phyloP scores from a whole-genome alignment of 1,140 invertebrate genomes.

The Drosophila nasuta region DNA sequence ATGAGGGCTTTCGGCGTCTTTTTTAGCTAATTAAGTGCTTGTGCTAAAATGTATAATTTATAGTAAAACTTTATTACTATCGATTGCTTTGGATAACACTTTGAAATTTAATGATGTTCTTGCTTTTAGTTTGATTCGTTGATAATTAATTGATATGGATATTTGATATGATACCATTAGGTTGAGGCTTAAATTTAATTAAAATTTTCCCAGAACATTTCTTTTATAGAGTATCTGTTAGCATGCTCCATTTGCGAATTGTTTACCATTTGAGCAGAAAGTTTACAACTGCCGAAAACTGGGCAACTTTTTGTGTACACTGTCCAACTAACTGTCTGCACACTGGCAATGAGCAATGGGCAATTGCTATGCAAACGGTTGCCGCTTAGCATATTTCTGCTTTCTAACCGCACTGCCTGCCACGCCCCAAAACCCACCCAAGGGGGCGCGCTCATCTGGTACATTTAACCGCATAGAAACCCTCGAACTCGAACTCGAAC shows the following conservation, averaged over 20 bases:
- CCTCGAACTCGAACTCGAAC: background rate
- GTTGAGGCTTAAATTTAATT: too few species aligned
- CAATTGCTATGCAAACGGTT: constrained; percentile 79
- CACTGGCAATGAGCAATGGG: constrained; percentile 74
- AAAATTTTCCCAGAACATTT: background rate
- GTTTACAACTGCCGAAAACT: constrained; percentile 35
- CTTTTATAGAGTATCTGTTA: constrained; percentile 21
- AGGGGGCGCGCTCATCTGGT: constrained; percentile 48
- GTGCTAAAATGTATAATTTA: background rate
- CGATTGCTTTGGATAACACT: background rate
- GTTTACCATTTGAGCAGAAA: constrained; percentile 14
- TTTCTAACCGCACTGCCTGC: constrained; percentile 67
- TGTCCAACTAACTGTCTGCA: background rate
- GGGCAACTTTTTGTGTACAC: constrained; percentile 30
- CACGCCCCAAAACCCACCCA: constrained; percentile 5
- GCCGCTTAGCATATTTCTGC: constrained; percentile 76
- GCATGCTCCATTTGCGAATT: constrained; percentile 1
- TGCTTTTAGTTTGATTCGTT: too few species aligned
- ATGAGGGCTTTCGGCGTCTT: background rate
- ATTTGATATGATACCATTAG: too few species aligned
- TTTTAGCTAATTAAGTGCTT: background rate
- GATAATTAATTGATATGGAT: too few species aligned
- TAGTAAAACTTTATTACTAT: background rate
- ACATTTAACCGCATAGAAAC: constrained; percentile 64
- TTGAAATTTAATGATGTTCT: background rate